Percentiles rank a stretch among this genome's conserved stretches.
These are phyloP conservation scores for Myanophis thanlyinensis DNA, from an alignment of 2,113 vertebrate genomes.

Conservation along the genomic window DNA sequence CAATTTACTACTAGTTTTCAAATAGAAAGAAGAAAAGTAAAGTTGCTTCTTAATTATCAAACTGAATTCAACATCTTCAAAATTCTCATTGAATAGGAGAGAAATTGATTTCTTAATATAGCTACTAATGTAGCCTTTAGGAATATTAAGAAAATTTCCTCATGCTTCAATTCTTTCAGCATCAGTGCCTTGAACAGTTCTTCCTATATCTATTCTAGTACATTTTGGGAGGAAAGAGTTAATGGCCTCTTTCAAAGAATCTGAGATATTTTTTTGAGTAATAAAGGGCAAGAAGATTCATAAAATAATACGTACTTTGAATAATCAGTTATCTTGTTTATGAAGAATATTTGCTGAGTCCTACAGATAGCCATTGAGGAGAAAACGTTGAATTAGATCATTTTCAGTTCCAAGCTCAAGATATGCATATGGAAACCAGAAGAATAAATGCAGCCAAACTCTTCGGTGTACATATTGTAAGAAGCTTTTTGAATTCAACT, in stretches of 20 bases:
- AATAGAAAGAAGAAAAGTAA: slow-evolving; percentile 39
- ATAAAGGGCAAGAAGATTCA: background rate
- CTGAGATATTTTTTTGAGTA: background rate
- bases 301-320: background rate
- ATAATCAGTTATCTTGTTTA: background rate
- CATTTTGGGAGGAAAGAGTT: rapidly evolving
- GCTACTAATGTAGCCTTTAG: background rate
- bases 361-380: background rate
- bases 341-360: background rate
- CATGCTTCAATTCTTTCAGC: background rate
- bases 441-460: background rate
- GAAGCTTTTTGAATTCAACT: background rate
- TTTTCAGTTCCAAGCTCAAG: background rate
- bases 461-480: background rate
- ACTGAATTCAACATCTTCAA: background rate
- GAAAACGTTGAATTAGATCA: rapidly evolving
- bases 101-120: background rate
- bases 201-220: background rate
- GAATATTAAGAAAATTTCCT: slow-evolving; percentile 1
- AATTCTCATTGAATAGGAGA: background rate
- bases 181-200: background rate
- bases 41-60: slow-evolving; percentile 33
- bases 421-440: background rate
- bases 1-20: slow-evolving; percentile 65
- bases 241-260: background rate